Evolutionary conservation across 2,113 vertebrate species (phyloP).

Genomic region (Mus spicilegus): DNA sequence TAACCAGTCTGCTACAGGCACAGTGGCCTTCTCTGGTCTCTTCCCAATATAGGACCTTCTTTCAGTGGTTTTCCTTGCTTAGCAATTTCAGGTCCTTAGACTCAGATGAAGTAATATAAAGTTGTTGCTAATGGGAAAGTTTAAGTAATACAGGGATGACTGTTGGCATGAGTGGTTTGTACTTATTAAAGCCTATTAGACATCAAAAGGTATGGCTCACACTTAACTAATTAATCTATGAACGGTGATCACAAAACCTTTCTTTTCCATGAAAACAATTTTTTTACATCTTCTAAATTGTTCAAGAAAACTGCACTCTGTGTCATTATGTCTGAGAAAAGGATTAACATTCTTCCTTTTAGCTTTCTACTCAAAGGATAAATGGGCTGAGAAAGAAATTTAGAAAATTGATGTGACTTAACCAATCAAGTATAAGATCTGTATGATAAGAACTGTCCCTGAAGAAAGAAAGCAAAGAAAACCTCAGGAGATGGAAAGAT

Average conservation of each 20-base stretch:
- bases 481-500: too few species aligned
- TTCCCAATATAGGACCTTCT: not conserved
- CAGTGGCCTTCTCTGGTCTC: not conserved
- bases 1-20: not conserved
- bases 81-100: not conserved
- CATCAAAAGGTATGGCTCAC: not conserved
- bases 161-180: not conserved
- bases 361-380: too few species aligned
- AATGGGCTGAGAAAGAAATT: too few species aligned
- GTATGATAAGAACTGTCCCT: too few species aligned
- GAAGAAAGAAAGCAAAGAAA: too few species aligned
- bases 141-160: not conserved
- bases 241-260: not conserved
- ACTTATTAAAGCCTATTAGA: not conserved
- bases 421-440: too few species aligned
- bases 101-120: not conserved
- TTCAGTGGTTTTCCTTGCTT: not conserved
- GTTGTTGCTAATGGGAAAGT: not conserved
- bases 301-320: not conserved
- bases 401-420: too few species aligned
- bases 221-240: not conserved
- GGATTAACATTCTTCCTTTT: constrained; percentile 11
- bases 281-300: not conserved
- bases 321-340: constrained; percentile 10
- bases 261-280: not conserved